Evolutionary conservation across 2,888 invertebrate genomes (phyloP).

Genomic region (Drosophila fungiperda): DNA sequence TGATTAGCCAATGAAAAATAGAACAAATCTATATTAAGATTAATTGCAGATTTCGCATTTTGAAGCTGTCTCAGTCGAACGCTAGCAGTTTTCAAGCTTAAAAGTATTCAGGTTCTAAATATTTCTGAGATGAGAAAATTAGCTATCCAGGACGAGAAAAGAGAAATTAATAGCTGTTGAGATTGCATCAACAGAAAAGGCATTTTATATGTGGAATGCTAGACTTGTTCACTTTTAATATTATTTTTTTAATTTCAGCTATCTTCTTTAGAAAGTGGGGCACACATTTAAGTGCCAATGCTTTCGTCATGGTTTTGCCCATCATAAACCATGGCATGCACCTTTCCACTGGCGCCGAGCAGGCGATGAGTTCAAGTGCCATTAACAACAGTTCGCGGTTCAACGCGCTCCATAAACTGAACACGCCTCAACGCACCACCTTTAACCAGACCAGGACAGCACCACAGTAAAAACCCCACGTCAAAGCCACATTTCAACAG

Average conservation of each 20-base stretch:
- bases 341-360: conserved; percentile 14
- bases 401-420: conserved; percentile 74
- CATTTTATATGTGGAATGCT: not conserved
- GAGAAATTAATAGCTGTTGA: not conserved
- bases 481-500: conserved; percentile 10
- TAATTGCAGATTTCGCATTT: not conserved
- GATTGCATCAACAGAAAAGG: not conserved
- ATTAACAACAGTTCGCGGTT: conserved; percentile 75
- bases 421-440: conserved; percentile 33
- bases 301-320: not conserved
- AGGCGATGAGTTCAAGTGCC: conserved; percentile 69
- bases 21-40: not conserved
- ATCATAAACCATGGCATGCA: conserved; percentile 24
- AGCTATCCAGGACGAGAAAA: not conserved
- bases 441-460: not conserved
- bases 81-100: not conserved
- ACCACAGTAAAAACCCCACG: not conserved
- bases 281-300: conserved; percentile 2
- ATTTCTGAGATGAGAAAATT: not conserved
- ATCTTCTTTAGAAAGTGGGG: not conserved
- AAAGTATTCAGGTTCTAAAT: not conserved
- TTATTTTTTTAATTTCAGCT: conserved; percentile 16
- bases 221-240: not conserved
- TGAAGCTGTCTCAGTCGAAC: not conserved
- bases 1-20: not conserved